phyloP scores from a whole-genome alignment of 2,888 invertebrate genomes.

The Orthosia incerta region DNA sequence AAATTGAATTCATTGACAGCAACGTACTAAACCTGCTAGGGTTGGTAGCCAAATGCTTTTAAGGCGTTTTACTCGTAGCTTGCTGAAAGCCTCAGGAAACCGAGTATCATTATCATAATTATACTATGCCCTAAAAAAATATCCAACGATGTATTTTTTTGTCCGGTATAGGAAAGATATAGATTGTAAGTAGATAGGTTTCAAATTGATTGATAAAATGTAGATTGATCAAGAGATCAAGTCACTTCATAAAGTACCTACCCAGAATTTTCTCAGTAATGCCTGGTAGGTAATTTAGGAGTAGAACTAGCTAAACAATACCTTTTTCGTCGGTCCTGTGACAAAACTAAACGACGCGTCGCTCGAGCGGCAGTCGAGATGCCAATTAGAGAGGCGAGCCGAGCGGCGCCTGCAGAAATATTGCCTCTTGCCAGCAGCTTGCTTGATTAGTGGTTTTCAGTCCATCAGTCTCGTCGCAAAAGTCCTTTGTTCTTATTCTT shows the following conservation, averaged over 20 bases:
- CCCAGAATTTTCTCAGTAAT: neutral
- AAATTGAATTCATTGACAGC: slow-evolving; percentile 31
- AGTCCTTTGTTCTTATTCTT: slow-evolving; percentile 7
- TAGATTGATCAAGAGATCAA: neutral
- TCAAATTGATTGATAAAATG: neutral
- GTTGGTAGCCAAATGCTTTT: slow-evolving; percentile 20
- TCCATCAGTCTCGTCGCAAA: slow-evolving; percentile 20
- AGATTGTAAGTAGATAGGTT: neutral
- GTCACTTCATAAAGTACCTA: neutral
- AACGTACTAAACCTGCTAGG: slow-evolving; percentile 16
- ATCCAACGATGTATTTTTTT: neutral
- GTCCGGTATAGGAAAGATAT: neutral
- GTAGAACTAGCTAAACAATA: slow-evolving; percentile 37
- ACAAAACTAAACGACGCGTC: slow-evolving; percentile 67
- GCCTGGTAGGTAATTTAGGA: neutral
- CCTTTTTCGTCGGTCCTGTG: slow-evolving; percentile 65
- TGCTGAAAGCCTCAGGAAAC: neutral
- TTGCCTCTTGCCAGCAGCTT: slow-evolving; percentile 5
- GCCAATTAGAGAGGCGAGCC: slow-evolving; percentile 27
- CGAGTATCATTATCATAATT: neutral
- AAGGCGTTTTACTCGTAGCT: neutral
- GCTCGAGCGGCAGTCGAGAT: slow-evolving; percentile 53
- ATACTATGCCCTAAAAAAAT: neutral
- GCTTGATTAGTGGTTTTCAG: slow-evolving; percentile 48
- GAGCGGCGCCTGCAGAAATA: slow-evolving; percentile 23